phyloP scores from a whole-genome alignment of 2,113 vertebrate genomes.

The Lichenostomus cassidix region DNA sequence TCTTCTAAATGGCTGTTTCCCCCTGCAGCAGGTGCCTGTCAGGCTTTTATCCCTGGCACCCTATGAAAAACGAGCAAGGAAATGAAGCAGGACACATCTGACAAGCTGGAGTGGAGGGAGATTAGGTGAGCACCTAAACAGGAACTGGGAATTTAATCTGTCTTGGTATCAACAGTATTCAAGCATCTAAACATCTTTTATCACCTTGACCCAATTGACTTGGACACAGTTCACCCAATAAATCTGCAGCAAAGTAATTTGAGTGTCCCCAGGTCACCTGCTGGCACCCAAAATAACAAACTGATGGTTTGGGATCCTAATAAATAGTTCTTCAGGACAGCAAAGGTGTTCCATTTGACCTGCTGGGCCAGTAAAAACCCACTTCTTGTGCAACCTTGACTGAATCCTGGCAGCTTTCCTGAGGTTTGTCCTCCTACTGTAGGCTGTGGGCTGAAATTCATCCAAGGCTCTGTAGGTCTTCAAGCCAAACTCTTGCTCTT shows the following conservation, averaged over 20 bases:
- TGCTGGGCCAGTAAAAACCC: not conserved
- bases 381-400: not conserved
- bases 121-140: not conserved
- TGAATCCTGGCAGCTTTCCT: not conserved
- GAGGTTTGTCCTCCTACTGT: not conserved
- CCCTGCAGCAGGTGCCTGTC: not conserved
- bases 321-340: not conserved
- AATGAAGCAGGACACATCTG: conserved; percentile 7
- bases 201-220: not conserved
- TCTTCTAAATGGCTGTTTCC: not conserved
- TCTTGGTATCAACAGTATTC: not conserved
- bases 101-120: not conserved
- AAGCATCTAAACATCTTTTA: not conserved
- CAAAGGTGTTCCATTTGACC: not conserved
- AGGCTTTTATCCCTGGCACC: not conserved
- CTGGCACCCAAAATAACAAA: not conserved
- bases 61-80: not conserved
- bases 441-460: not conserved
- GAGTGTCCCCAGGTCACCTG: not conserved
- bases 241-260: not conserved
- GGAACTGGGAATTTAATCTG: not conserved
- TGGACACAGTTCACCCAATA: not conserved
- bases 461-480: not conserved
- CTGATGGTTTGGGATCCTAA: not conserved
- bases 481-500: not conserved